Base-by-base conservation (phyloP, 2,113 vertebrate genomes). In the Pardalotus punctatus region DNA sequence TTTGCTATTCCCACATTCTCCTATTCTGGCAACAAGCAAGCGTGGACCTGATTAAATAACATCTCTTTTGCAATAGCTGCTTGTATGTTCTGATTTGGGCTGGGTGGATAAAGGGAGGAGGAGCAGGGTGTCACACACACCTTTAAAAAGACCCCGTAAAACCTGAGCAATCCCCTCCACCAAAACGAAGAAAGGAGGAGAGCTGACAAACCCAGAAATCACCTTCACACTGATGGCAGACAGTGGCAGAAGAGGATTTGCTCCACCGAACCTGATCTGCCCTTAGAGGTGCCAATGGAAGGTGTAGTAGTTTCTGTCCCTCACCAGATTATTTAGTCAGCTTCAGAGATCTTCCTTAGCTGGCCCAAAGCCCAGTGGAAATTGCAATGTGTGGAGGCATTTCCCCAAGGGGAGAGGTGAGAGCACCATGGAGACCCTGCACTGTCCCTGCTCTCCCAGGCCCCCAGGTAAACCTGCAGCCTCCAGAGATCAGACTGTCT, bases 351-450 rank as follows among this genome's bases (percentile, higher is more conserved):
- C 28, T 57, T 36, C 48, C 62, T 36, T 11, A 84, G 78, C 12
- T 50, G 29, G 6, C 51, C 70, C 29, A 54, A 86, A 81, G 50
- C 7, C 19, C 81, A 77, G 66, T 18, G 20, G 43, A 67, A 67
- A 71, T 11, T 28, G 20, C 0, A 0, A 20, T 0, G 1, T 13
- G 11, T 23, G 16, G 14, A 82, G 27, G 28, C 45, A 51, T 58
- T 43, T 89, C 21, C 23, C 8, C 5, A 36, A 3, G 27, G 12
- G 13, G 7, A 84, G 18, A 70, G 4, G 45, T 0, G 0, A 36
- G 29, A 64, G 38, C 15, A 29, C 2, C 0, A 0, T 11, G 19
- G 33, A 40, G 20, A 69, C 8, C 15, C 15, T 3, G 1, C 16
- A 38, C 27, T 0, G 2, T 31, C 43, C 28, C 19, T 66, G 35